Percentiles rank a stretch among this genome's conserved stretches.
These are phyloP conservation scores for Morphnarchus princeps DNA, from an alignment of 2,113 vertebrate species.

Conservation along the genomic window DNA sequence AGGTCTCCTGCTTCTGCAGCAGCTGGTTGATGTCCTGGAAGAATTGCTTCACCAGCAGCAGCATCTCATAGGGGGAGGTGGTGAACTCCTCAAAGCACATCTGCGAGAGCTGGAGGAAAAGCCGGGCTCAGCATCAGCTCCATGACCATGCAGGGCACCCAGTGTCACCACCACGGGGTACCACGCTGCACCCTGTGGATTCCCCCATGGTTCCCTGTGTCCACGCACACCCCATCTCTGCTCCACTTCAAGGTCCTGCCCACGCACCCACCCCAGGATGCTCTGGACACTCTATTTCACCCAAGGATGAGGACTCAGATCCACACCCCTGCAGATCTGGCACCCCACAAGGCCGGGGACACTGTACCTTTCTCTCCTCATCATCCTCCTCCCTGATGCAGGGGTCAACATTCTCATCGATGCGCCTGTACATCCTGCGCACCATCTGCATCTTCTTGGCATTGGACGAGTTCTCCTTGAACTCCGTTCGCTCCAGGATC, in stretches of 20 bases:
- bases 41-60: conserved; percentile 71
- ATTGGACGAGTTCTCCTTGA: conserved; percentile 67
- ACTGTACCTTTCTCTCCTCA: conserved; percentile 51
- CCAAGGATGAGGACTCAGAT: not conserved
- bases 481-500: conserved; percentile 61
- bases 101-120: conserved; percentile 29
- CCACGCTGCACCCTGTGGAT: not conserved
- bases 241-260: not conserved
- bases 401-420: not conserved
- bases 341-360: not conserved
- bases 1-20: conserved; percentile 47
- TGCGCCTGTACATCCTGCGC: conserved; percentile 40
- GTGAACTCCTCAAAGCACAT: conserved; percentile 58
- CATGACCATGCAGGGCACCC: fast-evolving
- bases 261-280: fast-evolving
- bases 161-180: fast-evolving
- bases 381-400: conserved; percentile 62
- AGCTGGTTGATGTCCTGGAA: conserved; percentile 66
- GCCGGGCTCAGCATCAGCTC: not conserved
- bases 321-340: fast-evolving
- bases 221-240: not conserved
- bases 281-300: not conserved
- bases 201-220: fast-evolving
- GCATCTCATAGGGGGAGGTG: conserved; percentile 63
- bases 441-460: conserved; percentile 7